Conservation (phyloP, 1,140 invertebrate species). For the Mactra quadrangularis region DNA sequence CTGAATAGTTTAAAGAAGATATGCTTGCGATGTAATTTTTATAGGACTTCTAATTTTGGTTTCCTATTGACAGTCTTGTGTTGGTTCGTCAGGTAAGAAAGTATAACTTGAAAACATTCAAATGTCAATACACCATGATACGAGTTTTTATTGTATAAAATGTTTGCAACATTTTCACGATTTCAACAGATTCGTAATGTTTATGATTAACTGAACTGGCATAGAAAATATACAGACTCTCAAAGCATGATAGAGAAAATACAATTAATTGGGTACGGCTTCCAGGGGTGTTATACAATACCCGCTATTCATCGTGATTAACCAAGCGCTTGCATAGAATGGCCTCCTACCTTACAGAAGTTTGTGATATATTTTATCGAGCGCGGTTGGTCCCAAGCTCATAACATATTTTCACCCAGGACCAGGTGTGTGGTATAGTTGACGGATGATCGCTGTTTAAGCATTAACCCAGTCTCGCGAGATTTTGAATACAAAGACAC, state of each 20-base stretch:
- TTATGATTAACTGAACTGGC: slow-evolving; percentile 41
- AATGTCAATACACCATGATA: background rate
- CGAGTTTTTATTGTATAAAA: slow-evolving; percentile 14
- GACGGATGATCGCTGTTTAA: slow-evolving; percentile 31
- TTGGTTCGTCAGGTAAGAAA: background rate
- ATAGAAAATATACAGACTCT: slow-evolving; percentile 33
- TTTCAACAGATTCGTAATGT: slow-evolving; percentile 30
- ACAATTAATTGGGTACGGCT: slow-evolving; percentile 52
- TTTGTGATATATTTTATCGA: slow-evolving; percentile 17
- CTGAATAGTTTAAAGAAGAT: slow-evolving; percentile 40
- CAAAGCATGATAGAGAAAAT: slow-evolving; percentile 1
- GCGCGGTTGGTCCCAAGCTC: slow-evolving; percentile 33
- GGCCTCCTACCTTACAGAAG: slow-evolving; percentile 11
- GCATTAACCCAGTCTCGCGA: too few relatives aligned
- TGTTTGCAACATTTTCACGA: slow-evolving; percentile 23
- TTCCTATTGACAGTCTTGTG: background rate
- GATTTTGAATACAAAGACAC: too few relatives aligned
- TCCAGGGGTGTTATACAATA: slow-evolving; percentile 30
- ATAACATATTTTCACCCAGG: slow-evolving; percentile 6
- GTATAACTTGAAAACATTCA: too few relatives aligned
- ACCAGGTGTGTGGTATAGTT: slow-evolving; percentile 50
- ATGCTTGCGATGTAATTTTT: slow-evolving; percentile 34
- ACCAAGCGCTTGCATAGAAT: slow-evolving; percentile 12
- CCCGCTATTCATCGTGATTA: slow-evolving; percentile 23
- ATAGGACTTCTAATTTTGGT: slow-evolving; percentile 35